Conservation (phyloP, 2,888 invertebrate species). For the Agrochola lychnidis region DNA sequence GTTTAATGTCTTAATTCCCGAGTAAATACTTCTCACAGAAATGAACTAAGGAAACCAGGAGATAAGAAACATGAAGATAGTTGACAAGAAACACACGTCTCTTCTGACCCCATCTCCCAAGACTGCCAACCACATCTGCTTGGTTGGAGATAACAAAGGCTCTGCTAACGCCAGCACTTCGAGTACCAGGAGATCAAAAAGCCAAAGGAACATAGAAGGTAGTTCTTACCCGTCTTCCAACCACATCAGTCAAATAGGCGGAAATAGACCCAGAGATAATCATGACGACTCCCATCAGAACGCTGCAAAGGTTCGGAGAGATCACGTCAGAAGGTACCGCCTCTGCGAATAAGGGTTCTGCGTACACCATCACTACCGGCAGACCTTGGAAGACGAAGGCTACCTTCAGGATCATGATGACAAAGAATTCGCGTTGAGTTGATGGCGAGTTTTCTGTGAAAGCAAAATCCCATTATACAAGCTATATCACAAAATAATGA, state of each 20-base stretch:
- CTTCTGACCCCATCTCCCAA: neutral
- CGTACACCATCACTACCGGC: constrained; percentile 80
- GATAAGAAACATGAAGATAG: neutral
- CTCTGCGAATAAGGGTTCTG: constrained; percentile 77
- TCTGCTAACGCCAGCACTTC: neutral
- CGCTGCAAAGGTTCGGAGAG: constrained; percentile 64
- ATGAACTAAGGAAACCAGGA: neutral
- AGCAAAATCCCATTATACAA: neutral
- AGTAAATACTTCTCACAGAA: neutral
- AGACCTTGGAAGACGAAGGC: constrained; percentile 80
- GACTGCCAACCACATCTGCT: neutral
- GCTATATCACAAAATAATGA: neutral
- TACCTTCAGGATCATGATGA: constrained; percentile 71
- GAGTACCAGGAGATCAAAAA: neutral
- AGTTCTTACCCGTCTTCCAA: constrained; percentile 68
- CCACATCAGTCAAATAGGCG: constrained; percentile 65
- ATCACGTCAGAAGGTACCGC: constrained; percentile 75
- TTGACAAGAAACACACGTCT: neutral
- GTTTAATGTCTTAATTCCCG: neutral
- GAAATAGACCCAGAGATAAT: constrained; percentile 60
- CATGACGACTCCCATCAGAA: constrained; percentile 65
- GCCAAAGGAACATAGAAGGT: neutral
- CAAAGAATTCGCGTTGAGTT: constrained; percentile 74
- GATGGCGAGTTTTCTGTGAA: constrained; percentile 78
- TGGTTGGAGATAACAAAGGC: neutral